These are phyloP conservation scores for Ardeotis arabs DNA, from an alignment of 2,113 vertebrate genomes.

Conservation along the genomic window DNA sequence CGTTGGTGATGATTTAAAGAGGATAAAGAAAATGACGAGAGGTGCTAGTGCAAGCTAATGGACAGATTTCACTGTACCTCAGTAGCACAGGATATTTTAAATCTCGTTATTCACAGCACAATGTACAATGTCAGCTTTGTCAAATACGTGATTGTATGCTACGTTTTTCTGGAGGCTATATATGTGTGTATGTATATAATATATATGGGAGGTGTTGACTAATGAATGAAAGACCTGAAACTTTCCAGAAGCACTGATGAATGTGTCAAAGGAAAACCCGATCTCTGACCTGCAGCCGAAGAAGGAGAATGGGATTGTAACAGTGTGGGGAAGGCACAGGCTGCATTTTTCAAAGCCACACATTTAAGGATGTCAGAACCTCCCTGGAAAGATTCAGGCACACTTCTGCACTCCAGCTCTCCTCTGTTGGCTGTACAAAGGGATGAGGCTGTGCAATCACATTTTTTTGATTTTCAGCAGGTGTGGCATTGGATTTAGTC, in stretches of 20 bases:
- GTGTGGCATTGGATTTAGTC: background rate
- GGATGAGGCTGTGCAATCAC: background rate
- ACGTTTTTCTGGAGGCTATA: background rate
- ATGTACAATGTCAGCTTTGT: background rate
- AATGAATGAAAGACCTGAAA: background rate
- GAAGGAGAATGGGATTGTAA: background rate
- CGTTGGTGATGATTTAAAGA: background rate
- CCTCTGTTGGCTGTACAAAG: rapidly evolving
- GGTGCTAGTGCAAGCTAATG: background rate
- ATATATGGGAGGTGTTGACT: background rate
- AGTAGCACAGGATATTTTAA: background rate
- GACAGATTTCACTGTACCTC: background rate
- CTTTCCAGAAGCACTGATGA: background rate
- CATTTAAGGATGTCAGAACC: background rate
- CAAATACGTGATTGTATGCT: background rate
- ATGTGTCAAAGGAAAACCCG: background rate
- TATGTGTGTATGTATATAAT: background rate
- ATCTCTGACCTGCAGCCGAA: background rate
- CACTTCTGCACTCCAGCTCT: background rate
- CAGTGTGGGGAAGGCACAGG: background rate
- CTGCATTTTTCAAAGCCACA: background rate
- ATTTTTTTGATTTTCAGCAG: background rate
- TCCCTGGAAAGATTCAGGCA: background rate
- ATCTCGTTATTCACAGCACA: background rate
- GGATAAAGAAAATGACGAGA: background rate